A percentile compares a stretch with the other conserved stretches of the same genome.
Evolutionary conservation across 2,797 vertebrate genomes (phyloP).

Genomic region (Epinephelus coioides): DNA sequence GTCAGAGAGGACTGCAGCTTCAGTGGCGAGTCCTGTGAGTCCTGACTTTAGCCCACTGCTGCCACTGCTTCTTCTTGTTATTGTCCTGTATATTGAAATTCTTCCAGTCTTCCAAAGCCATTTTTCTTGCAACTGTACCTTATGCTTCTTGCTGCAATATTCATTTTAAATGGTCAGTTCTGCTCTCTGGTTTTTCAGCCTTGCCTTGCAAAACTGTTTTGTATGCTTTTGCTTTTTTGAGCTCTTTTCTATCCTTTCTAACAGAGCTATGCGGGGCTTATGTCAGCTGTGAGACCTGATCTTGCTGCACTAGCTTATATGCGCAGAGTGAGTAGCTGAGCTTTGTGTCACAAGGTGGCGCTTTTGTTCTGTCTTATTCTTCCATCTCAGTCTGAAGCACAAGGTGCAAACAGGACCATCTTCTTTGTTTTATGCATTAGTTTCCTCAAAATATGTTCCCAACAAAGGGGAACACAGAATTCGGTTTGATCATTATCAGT

Average conservation of each 20-base stretch:
- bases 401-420: not conserved
- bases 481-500: not conserved
- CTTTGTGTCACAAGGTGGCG: constrained; percentile 65
- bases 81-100: not conserved
- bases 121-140: not conserved
- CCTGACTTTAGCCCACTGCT: not conserved
- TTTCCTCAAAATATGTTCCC: not conserved
- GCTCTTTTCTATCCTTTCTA: constrained; percentile 52
- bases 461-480: not conserved
- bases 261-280: constrained; percentile 85
- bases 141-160: constrained; percentile 7
- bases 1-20: constrained; percentile 89
- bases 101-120: not conserved
- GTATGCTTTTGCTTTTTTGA: constrained; percentile 48
- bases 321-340: constrained; percentile 86
- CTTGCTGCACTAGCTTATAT: constrained; percentile 81
- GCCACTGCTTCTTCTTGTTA: not conserved
- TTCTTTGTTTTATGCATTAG: not conserved
- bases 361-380: constrained; percentile 38
- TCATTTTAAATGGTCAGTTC: constrained; percentile 26
- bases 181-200: constrained; percentile 31
- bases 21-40: constrained; percentile 85
- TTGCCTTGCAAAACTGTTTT: constrained; percentile 7
- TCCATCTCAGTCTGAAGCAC: constrained; percentile 17
- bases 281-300: constrained; percentile 86